A percentile compares a stretch with the other conserved stretches of the same genome.
Evolutionary conservation across 2,888 invertebrate genomes (phyloP).

Genomic region (Patella depressa): DNA sequence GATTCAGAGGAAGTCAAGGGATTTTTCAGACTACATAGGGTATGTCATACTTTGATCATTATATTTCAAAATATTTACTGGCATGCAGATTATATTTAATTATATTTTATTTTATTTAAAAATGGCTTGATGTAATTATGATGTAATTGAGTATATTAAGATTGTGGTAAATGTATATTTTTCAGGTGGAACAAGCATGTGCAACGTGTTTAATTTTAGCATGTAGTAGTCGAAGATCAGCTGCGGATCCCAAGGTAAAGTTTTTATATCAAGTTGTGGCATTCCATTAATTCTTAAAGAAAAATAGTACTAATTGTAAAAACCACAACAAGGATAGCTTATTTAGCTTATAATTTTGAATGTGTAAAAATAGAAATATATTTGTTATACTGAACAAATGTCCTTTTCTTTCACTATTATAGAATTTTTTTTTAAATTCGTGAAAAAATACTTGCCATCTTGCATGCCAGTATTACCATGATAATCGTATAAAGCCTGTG

Average conservation of each 20-base stretch:
- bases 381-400: too few species aligned
- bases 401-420: too few species aligned
- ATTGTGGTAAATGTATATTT: constrained; percentile 16
- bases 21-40: constrained; percentile 85
- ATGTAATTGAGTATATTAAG: background rate
- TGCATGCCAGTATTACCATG: too few species aligned
- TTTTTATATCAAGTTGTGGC: background rate
- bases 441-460: too few species aligned
- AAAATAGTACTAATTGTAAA: too few species aligned
- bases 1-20: constrained; percentile 87
- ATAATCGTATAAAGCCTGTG: too few species aligned
- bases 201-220: constrained; percentile 89
- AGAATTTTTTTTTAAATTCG: too few species aligned
- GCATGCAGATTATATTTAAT: too few species aligned
- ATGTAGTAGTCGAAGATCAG: constrained; percentile 76
- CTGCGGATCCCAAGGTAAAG: constrained; percentile 77
- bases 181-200: constrained; percentile 85
- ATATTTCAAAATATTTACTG: background rate
- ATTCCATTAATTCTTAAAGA: too few species aligned
- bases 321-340: too few species aligned
- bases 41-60: constrained; percentile 27
- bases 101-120: background rate
- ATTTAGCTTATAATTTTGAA: too few species aligned
- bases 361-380: too few species aligned
- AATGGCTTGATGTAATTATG: background rate